phyloP scores from a whole-genome alignment of 1,140 invertebrate genomes.

The Druon quercuslanigerum region DNA sequence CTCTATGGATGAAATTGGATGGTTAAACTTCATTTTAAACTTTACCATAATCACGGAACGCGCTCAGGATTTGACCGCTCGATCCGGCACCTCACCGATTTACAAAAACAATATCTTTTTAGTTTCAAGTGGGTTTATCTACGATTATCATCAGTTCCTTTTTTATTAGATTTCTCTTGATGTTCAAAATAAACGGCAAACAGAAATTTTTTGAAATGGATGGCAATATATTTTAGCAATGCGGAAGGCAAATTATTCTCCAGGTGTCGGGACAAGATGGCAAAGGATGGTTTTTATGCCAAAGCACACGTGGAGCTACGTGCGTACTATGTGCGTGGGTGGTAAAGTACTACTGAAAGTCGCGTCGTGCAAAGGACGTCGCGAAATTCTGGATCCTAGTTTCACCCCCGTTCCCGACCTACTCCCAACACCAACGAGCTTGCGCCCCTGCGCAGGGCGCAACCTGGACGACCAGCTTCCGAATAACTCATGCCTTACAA shows the following conservation, averaged over 20 bases:
- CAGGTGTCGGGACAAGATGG: conserved; percentile 8
- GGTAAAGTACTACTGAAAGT: conserved; percentile 67
- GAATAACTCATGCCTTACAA: not conserved
- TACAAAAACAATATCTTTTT: not conserved
- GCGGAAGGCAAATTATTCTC: not conserved
- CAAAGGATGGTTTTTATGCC: conserved; percentile 36
- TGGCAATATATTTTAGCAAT: not conserved
- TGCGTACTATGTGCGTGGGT: conserved; percentile 73
- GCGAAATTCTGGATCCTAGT: conserved; percentile 25
- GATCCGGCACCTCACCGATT: not conserved
- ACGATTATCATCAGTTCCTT: no score
- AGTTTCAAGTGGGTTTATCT: not conserved
- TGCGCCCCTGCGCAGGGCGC: conserved; percentile 20
- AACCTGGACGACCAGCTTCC: conserved; percentile 10
- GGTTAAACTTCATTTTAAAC: conserved; percentile 58
- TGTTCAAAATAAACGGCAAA: not conserved
- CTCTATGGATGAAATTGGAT: not conserved
- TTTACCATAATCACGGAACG: conserved; percentile 54
- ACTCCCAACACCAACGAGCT: not conserved
- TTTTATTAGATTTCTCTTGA: not conserved
- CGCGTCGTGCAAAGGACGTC: conserved; percentile 42
- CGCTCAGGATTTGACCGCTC: conserved; percentile 8
- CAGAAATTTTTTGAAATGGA: no score
- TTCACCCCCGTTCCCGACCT: conserved; percentile 36
- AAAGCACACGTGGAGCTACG: conserved; percentile 64